phyloP scores from a whole-genome alignment of 2,888 invertebrate species.

The Hyppa rectilinea region DNA sequence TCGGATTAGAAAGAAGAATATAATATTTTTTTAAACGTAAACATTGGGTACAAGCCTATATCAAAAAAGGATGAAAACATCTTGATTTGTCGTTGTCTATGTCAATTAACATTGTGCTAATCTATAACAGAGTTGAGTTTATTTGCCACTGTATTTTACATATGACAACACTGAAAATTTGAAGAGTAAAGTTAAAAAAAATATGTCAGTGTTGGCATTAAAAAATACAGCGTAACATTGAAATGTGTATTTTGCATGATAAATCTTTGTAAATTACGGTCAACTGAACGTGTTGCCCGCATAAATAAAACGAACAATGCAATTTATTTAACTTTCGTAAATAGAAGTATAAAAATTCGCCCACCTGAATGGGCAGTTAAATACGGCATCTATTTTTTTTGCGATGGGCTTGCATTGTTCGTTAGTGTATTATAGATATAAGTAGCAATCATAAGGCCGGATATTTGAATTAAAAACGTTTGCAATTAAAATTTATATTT shows the following conservation, averaged over 20 bases:
- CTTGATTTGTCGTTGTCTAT: constrained; percentile 40
- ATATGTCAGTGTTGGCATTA: constrained; percentile 27
- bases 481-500: constrained; percentile 24
- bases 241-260: constrained; percentile 57
- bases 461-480: constrained; percentile 50
- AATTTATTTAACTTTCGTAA: neutral
- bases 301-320: constrained; percentile 43
- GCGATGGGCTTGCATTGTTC: constrained; percentile 59
- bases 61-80: neutral
- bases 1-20: neutral
- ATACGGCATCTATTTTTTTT: too few species aligned
- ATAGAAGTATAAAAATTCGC: neutral
- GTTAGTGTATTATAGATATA: constrained; percentile 44
- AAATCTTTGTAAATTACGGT: constrained; percentile 44
- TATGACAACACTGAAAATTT: constrained; percentile 25
- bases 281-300: constrained; percentile 65
- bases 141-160: constrained; percentile 27
- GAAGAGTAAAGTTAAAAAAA: neutral
- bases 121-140: constrained; percentile 23
- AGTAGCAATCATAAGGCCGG: constrained; percentile 30
- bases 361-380: neutral
- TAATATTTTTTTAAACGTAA: constrained; percentile 8
- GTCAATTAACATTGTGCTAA: constrained; percentile 51
- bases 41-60: constrained; percentile 19
- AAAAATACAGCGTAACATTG: constrained; percentile 34